Base-by-base conservation (phyloP, 2,113 vertebrate species). In the Chinchilla lanigera region DNA sequence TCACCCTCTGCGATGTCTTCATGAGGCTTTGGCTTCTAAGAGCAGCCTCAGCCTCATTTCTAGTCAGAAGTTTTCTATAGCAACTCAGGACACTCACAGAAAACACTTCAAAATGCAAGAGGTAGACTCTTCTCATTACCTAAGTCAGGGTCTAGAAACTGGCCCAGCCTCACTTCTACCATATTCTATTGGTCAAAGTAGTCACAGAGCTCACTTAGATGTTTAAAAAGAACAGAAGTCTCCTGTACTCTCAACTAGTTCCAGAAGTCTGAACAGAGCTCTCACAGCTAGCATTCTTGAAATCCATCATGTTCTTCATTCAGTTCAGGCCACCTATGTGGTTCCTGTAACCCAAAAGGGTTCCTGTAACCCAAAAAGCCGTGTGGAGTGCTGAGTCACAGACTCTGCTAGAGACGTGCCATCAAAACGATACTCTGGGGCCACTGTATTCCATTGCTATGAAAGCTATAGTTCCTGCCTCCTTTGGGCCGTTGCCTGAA, bases 91-190 rank as follows among this genome's bases (percentile, higher is more conserved):
- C 71, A 91, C n/a, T 44, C 38, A 86, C 28, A 69, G 6, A n/a
- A 94, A 86, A 44, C 12, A 7, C 87, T 90, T 89, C 50, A 71
- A 92, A 96, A 90, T n/a, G 38, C 44, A 94, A 44, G 10, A 89
- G 93, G 7, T 38, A 60, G 61, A 86, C 12, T 14, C 61, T 86
- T 78, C 38, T 28, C 41, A 10, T 67, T 96, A 35, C 7, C 16
- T 73, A 84, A 90, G 8, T 33, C 6, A 35, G 20, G 26, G 41
- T 12, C 16, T 7, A 8, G 22, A 83, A 86, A 75, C 24, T 87
- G 47, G 13, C 61, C 73, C n/a, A 44, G 6, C 44, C 44, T 69
- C 60, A 33, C 35, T 89, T 73, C 84, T 60, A 22, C 73, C n/a
- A 30, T 61, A 67, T 84, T 93, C 56, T 81, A 19, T 69, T 9